Conservation (phyloP, 2,797 vertebrate genomes). For the Spondyliosoma cantharus region DNA sequence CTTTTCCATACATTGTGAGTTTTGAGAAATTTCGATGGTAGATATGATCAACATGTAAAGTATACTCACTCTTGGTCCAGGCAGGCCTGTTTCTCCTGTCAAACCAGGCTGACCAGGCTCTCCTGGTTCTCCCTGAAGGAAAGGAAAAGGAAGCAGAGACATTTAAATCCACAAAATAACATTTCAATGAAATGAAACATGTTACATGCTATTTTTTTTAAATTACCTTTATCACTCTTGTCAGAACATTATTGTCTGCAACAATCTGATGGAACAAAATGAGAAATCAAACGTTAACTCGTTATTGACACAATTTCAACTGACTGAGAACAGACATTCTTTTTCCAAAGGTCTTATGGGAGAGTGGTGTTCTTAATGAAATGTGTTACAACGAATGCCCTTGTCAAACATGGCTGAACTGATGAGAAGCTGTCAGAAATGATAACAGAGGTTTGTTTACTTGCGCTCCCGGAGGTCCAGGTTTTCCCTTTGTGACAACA, state of each 20-base stretch:
- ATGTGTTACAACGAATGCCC: constrained; percentile 21
- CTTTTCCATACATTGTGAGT: too few species aligned
- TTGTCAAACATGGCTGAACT: constrained; percentile 59
- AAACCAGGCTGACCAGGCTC: constrained; percentile 80
- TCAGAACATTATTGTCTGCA: constrained; percentile 77
- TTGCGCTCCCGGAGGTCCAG: constrained; percentile 86
- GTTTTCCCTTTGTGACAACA: constrained; percentile 83
- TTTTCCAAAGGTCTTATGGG: constrained; percentile 19
- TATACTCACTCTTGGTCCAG: constrained; percentile 84
- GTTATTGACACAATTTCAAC: constrained; percentile 5
- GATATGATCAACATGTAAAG: not conserved
- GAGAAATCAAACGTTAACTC: constrained; percentile 17
- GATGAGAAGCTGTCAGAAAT: constrained; percentile 47
- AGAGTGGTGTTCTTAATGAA: constrained; percentile 28
- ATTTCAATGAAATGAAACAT: not conserved
- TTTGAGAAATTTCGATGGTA: not conserved
- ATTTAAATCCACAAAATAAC: not conserved
- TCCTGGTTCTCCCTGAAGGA: constrained; percentile 76
- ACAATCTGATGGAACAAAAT: constrained; percentile 60
- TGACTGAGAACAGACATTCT: constrained; percentile 21
- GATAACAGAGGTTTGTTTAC: constrained; percentile 76
- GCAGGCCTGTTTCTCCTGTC: constrained; percentile 83
- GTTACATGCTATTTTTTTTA: not conserved
- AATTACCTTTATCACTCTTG: constrained; percentile 87
- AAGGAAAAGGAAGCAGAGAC: not conserved